Evolutionary conservation across 2,113 vertebrate species (phyloP).

Genomic region (Halcyon senegalensis): DNA sequence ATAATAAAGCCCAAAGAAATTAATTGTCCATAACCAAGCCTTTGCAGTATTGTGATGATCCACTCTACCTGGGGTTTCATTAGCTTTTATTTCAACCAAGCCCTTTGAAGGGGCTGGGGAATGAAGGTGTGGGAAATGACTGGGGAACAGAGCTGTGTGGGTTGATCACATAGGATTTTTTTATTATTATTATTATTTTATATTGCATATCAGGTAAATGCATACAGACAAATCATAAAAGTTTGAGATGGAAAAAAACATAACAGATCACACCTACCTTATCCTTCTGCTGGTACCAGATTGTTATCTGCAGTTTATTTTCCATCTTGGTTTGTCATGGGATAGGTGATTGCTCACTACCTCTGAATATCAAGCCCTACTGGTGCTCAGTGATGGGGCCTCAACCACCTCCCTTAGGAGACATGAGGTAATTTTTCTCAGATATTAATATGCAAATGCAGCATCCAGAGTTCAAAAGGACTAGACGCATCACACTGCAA

Average conservation of each 20-base stretch:
- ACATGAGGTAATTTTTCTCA: neutral
- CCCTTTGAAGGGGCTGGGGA: neutral
- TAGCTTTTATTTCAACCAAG: neutral
- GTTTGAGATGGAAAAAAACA: neutral
- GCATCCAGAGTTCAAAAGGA: slow-evolving; percentile 28
- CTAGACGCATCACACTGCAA: neutral
- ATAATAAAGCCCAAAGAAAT: neutral
- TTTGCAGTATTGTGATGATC: neutral
- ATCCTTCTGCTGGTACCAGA: neutral
- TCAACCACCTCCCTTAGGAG: neutral
- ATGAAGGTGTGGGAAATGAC: neutral
- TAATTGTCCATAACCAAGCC: neutral
- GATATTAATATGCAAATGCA: slow-evolving; percentile 5
- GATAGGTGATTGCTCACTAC: neutral
- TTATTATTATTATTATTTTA: neutral
- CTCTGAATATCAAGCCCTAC: neutral
- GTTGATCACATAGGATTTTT: neutral
- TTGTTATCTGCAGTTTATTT: neutral
- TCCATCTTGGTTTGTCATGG: neutral
- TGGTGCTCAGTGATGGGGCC: neutral
- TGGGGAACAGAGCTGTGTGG: neutral
- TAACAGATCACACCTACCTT: neutral
- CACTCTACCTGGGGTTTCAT: neutral
- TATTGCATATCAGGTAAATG: neutral
- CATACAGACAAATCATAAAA: neutral